phyloP scores from a whole-genome alignment of 2,797 vertebrate genomes.

The Limnodromus scolopaceus region DNA sequence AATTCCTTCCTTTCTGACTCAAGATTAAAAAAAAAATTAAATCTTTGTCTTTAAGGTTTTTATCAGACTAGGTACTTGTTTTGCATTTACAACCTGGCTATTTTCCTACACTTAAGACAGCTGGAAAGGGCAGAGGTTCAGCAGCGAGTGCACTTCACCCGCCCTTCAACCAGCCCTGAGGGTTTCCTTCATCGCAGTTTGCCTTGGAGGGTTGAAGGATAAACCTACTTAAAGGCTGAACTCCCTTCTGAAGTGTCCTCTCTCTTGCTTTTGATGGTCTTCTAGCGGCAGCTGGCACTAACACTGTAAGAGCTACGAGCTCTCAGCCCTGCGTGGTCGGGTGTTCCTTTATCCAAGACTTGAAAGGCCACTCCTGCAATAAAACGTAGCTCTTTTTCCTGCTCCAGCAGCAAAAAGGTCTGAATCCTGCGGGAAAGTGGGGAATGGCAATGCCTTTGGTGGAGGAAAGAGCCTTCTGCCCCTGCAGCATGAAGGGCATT shows the following conservation, averaged over 20 bases:
- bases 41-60: neutral
- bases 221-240: neutral
- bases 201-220: neutral
- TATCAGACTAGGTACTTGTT: neutral
- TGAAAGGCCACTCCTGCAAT: neutral
- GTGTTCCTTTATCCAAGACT: neutral
- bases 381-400: too few species aligned
- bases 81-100: neutral
- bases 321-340: neutral
- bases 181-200: accelerated
- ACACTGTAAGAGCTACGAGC: accelerated
- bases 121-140: accelerated
- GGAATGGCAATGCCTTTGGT: neutral
- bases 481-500: neutral
- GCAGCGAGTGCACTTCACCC: neutral
- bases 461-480: neutral
- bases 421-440: accelerated
- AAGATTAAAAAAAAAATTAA: neutral
- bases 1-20: neutral
- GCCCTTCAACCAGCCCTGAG: neutral
- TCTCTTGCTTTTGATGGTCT: neutral
- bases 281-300: neutral
- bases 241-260: neutral
- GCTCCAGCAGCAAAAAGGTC: neutral
- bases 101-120: neutral